Conservation (phyloP, 2,797 vertebrate species). For the Mastacembelus armatus region DNA sequence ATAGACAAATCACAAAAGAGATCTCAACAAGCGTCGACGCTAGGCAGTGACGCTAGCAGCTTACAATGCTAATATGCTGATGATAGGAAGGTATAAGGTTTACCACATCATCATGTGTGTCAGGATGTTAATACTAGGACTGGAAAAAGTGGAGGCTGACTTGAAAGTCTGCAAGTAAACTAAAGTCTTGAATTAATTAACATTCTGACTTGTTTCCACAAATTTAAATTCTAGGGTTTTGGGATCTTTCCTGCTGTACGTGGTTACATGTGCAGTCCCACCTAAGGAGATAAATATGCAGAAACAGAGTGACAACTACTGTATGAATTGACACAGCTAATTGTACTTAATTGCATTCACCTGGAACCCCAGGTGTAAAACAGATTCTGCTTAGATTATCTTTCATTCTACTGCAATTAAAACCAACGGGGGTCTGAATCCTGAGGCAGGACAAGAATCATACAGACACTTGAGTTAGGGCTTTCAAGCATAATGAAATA, state of each 20-base stretch:
- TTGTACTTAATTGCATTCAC: constrained; percentile 55
- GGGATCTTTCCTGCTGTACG: neutral
- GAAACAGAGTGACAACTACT: constrained; percentile 32
- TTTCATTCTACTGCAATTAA: constrained; percentile 49
- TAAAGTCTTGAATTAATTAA: too few relatives aligned
- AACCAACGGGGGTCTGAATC: constrained; percentile 33
- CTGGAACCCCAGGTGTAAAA: constrained; percentile 52
- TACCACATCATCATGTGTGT: too few relatives aligned
- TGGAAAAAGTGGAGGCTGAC: too few relatives aligned
- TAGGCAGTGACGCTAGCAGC: too few relatives aligned
- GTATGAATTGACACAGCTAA: constrained; percentile 44
- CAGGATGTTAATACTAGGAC: too few relatives aligned
- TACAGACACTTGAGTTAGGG: constrained; percentile 11
- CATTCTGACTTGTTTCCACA: too few relatives aligned
- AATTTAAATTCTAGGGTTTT: too few relatives aligned
- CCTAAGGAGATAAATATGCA: constrained; percentile 3
- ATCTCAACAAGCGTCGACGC: neutral
- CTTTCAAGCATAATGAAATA: constrained; percentile 13
- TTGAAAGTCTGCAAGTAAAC: too few relatives aligned
- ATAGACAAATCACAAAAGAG: neutral
- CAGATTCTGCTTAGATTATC: constrained; percentile 49
- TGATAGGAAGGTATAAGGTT: too few relatives aligned
- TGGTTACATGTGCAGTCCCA: neutral
- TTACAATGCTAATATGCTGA: too few relatives aligned
- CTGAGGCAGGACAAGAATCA: constrained; percentile 26